These are phyloP conservation scores for Hemistola chrysoprasaria DNA, from an alignment of 2,888 invertebrate species.

Conservation along the genomic window DNA sequence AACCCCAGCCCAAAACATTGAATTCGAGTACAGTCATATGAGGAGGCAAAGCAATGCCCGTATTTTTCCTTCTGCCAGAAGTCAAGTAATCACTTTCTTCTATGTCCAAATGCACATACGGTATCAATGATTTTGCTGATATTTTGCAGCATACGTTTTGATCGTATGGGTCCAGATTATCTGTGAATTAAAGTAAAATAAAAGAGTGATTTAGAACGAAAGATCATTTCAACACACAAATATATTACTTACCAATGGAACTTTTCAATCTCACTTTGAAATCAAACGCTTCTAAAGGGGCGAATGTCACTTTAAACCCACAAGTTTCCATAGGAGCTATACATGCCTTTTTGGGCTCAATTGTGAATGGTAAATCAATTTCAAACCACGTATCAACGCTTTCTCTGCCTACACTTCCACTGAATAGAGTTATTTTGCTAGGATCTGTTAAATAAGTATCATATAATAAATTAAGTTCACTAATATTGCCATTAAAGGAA, in stretches of 20 bases:
- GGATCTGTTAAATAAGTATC: conserved; percentile 34
- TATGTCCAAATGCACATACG: conserved; percentile 87
- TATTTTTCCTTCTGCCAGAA: conserved; percentile 63
- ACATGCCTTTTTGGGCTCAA: conserved; percentile 69
- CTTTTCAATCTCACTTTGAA: conserved; percentile 70
- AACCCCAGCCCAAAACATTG: conserved; percentile 84
- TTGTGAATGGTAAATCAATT: conserved; percentile 72
- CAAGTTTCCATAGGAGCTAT: conserved; percentile 64
- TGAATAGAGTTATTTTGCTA: conserved; percentile 67
- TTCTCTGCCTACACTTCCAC: conserved; percentile 52
- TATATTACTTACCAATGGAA: conserved; percentile 52
- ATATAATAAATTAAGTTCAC: conserved; percentile 4
- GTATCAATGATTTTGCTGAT: conserved; percentile 83
- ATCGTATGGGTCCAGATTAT: conserved; percentile 78
- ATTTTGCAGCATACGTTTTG: conserved; percentile 78
- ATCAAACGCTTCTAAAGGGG: conserved; percentile 78
- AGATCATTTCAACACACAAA: too few relatives aligned
- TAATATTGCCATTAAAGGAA: background rate
- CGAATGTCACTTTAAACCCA: conserved; percentile 75
- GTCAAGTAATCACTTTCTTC: conserved; percentile 84
- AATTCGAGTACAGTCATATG: conserved; percentile 84
- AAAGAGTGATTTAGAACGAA: too few relatives aligned
- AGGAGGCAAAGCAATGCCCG: conserved; percentile 62
- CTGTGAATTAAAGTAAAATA: conserved; percentile 42
- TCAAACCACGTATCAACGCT: conserved; percentile 75